Evolutionary conservation across 2,888 invertebrate genomes (phyloP).

Genomic region (Diarsia rubi): DNA sequence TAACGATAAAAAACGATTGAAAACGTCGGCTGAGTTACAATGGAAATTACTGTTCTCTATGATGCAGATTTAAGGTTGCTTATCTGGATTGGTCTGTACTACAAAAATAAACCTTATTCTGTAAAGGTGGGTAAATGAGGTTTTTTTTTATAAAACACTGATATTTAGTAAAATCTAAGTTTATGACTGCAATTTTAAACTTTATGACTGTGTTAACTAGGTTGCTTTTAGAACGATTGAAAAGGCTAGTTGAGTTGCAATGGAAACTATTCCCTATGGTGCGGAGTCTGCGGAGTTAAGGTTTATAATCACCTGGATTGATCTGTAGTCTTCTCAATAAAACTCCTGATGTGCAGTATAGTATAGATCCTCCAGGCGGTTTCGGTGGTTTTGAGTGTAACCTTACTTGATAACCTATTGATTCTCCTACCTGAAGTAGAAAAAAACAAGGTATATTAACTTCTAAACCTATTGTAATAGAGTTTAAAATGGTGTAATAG

Average conservation of each 20-base stretch:
- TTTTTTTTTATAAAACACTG: too few relatives aligned
- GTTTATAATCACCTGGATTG: slow-evolving; percentile 79
- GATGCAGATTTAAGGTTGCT: too few relatives aligned
- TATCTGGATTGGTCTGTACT: too few relatives aligned
- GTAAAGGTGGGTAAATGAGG: too few relatives aligned
- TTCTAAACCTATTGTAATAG: neutral
- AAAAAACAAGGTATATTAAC: neutral
- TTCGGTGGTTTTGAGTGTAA: slow-evolving; percentile 88
- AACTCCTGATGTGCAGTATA: slow-evolving; percentile 94
- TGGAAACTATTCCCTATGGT: neutral
- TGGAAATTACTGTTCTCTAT: too few relatives aligned
- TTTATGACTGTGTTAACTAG: fast-evolving
- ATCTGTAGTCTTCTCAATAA: slow-evolving; percentile 85
- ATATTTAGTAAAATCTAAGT: too few relatives aligned
- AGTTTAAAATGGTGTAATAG: neutral
- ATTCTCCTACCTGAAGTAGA: slow-evolving; percentile 89
- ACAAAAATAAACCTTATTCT: too few relatives aligned
- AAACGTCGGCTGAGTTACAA: too few relatives aligned
- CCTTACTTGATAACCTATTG: slow-evolving; percentile 93
- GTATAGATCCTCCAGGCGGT: slow-evolving; percentile 90
- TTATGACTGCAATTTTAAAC: neutral
- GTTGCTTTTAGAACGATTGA: neutral
- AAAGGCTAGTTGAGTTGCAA: neutral
- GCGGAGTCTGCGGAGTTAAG: neutral
- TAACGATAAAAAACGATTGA: too few relatives aligned